A percentile compares a stretch with the other conserved stretches of the same genome.
Conservation (phyloP, 2,113 vertebrate species). For the Pelecanoides urinatrix region DNA sequence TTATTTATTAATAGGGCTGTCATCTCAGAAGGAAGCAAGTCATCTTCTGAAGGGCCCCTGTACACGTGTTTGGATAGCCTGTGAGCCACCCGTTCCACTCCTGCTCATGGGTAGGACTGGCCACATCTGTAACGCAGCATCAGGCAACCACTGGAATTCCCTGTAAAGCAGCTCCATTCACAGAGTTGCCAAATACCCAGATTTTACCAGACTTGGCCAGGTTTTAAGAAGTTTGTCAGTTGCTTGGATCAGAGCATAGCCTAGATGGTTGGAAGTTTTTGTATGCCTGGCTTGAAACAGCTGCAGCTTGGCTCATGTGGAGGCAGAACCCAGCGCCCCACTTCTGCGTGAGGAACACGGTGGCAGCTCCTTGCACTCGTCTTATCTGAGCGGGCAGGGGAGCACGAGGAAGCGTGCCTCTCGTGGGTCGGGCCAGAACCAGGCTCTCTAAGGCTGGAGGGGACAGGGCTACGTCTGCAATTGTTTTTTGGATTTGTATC, state of each 20-base stretch:
- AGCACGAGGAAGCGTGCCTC: background rate
- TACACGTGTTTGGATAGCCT: fast-evolving
- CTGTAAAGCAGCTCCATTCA: background rate
- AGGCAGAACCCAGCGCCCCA: background rate
- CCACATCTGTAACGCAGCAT: background rate
- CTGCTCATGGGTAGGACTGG: fast-evolving
- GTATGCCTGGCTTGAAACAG: background rate
- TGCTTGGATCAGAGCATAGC: background rate
- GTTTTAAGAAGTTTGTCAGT: background rate
- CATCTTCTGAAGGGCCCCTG: background rate
- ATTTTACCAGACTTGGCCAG: constrained; percentile 13
- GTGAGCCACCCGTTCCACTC: background rate
- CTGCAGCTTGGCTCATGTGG: background rate
- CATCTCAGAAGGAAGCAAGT: background rate
- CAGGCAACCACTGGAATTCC: background rate
- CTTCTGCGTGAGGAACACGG: fast-evolving
- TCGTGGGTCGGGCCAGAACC: background rate
- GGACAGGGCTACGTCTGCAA: background rate
- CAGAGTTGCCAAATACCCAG: background rate
- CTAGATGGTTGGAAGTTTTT: background rate
- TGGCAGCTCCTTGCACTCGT: background rate
- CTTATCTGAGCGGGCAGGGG: background rate
- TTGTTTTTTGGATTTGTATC: constrained; percentile 27
- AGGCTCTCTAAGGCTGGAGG: background rate
- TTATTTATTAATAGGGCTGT: background rate